Percentiles rank a stretch among this genome's conserved stretches.
Conservation (phyloP, 2,888 invertebrate genomes). For the Leucophenga maculata region DNA sequence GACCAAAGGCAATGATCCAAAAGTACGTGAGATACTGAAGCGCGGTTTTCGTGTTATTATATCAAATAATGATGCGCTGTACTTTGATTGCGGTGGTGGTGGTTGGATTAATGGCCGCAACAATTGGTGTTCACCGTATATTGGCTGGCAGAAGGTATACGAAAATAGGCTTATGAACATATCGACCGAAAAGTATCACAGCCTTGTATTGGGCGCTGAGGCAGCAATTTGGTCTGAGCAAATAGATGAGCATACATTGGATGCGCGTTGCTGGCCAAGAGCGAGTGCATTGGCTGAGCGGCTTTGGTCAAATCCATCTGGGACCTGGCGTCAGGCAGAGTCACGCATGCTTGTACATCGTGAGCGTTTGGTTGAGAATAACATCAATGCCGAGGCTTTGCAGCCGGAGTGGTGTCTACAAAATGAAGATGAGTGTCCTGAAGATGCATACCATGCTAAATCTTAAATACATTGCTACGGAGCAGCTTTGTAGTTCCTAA, state of each 20-base stretch:
- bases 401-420: slow-evolving; percentile 91
- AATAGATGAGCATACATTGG: slow-evolving; percentile 79
- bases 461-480: slow-evolving; percentile 22
- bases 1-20: slow-evolving; percentile 80
- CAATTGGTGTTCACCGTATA: slow-evolving; percentile 94
- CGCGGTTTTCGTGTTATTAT: slow-evolving; percentile 85
- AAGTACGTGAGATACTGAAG: slow-evolving; percentile 78
- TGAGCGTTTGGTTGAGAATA: slow-evolving; percentile 79
- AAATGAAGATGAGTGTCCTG: slow-evolving; percentile 81
- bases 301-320: slow-evolving; percentile 83
- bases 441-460: slow-evolving; percentile 61
- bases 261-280: slow-evolving; percentile 86
- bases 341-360: slow-evolving; percentile 79
- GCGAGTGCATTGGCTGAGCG: slow-evolving; percentile 88
- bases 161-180: slow-evolving; percentile 79
- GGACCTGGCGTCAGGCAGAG: slow-evolving; percentile 81
- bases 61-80: slow-evolving; percentile 89
- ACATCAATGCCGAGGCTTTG: slow-evolving; percentile 81
- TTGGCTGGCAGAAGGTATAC: slow-evolving; percentile 90
- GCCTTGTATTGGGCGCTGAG: slow-evolving; percentile 80
- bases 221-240: slow-evolving; percentile 92
- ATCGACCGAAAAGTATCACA: slow-evolving; percentile 66
- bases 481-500: no score
- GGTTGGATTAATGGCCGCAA: slow-evolving; percentile 86
- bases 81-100: slow-evolving; percentile 88